These are phyloP conservation scores for Dunckerocampus dactyliophorus DNA, from an alignment of 2,113 vertebrate species.

Conservation along the genomic window DNA sequence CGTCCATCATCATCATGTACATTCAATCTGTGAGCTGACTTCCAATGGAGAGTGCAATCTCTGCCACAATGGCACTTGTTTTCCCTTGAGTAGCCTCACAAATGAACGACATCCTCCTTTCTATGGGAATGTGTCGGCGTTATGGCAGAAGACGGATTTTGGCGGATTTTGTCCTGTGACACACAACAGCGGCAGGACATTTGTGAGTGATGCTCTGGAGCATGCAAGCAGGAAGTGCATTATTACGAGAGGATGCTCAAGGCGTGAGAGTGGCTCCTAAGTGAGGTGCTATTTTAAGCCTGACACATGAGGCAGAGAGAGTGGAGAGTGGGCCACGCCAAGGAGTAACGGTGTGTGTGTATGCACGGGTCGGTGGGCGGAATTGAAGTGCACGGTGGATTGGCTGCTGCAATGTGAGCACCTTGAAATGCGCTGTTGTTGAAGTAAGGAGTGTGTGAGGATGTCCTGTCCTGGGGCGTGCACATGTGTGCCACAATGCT, in stretches of 20 bases:
- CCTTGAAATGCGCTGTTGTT: conserved; percentile 14
- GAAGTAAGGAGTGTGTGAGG: not conserved
- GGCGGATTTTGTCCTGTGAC: conserved; percentile 3
- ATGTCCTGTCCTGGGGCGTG: conserved; percentile 39
- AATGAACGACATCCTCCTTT: conserved; percentile 33
- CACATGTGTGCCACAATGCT: conserved; percentile 31
- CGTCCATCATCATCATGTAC: conserved; percentile 30
- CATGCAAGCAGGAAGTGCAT: conserved; percentile 43
- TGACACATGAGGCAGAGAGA: conserved; percentile 41
- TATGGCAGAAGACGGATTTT: not conserved
- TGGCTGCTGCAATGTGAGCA: conserved; percentile 11
- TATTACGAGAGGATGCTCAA: conserved; percentile 34
- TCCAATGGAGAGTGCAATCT: conserved; percentile 46
- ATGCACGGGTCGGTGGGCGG: conserved; percentile 6
- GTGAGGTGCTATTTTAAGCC: conserved; percentile 65
- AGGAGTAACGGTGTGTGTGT: conserved; percentile 29
- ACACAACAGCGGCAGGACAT: conserved; percentile 19
- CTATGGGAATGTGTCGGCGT: not conserved
- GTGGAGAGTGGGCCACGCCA: conserved; percentile 45
- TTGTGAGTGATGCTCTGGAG: conserved; percentile 44
- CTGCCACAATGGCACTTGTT: conserved; percentile 53
- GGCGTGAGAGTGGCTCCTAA: conserved; percentile 57
- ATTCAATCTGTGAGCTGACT: conserved; percentile 53
- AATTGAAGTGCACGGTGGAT: conserved; percentile 4
- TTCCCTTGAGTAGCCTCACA: conserved; percentile 47